Conservation (phyloP, 2,888 invertebrate species). For the Poecilobothrus nobilitatus region DNA sequence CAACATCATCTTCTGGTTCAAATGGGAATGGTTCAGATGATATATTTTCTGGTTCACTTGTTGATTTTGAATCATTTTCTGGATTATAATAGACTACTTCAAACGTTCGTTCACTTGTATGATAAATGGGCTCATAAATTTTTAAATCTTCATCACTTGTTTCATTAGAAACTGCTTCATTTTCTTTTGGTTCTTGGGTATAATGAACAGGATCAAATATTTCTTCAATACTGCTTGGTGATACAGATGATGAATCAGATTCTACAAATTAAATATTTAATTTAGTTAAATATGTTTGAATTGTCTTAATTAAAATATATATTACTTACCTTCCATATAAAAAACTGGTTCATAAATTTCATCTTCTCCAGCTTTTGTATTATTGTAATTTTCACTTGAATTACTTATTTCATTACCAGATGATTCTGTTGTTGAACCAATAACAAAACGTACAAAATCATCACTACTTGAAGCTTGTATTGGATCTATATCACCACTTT, state of each 20-base stretch:
- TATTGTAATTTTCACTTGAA: neutral
- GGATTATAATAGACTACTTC: neutral
- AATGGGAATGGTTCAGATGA: conserved; percentile 5
- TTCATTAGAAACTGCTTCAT: neutral
- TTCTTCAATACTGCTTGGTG: neutral
- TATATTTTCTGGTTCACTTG: conserved; percentile 13
- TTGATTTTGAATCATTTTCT: conserved; percentile 14
- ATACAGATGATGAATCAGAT: neutral
- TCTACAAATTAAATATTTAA: neutral
- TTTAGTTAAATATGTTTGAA: too few species aligned
- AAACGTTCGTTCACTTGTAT: conserved; percentile 12
- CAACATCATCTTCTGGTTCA: conserved; percentile 35
- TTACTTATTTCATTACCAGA: neutral
- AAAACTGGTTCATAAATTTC: conserved; percentile 15
- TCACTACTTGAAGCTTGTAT: conserved; percentile 38
- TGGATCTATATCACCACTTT: conserved; percentile 20
- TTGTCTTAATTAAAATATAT: neutral
- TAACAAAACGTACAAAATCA: conserved; percentile 32
- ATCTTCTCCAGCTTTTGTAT: neutral
- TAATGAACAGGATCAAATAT: neutral
- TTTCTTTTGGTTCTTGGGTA: neutral
- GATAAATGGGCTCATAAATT: conserved; percentile 16
- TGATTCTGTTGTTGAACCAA: conserved; percentile 14
- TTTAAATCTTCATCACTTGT: neutral
- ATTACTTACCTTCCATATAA: conserved; percentile 1